Conservation (phyloP, 2,797 vertebrate genomes). For the Microchirus variegatus region DNA sequence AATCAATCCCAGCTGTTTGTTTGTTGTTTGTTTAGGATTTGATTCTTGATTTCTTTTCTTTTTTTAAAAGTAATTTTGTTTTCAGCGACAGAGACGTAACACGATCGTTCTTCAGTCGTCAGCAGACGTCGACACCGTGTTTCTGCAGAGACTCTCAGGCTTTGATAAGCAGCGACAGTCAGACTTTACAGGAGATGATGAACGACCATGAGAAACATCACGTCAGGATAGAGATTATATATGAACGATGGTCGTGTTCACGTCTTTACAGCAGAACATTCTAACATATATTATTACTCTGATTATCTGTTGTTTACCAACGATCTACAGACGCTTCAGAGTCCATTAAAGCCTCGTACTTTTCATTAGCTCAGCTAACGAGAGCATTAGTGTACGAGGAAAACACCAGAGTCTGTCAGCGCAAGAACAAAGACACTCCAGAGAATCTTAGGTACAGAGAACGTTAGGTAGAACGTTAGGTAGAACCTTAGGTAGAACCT, state of each 20-base stretch:
- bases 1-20: slow-evolving; percentile 28
- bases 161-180: slow-evolving; percentile 5
- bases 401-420: not conserved
- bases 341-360: slow-evolving; percentile 60
- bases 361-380: slow-evolving; percentile 64
- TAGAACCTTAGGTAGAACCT: too few species aligned
- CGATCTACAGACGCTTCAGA: slow-evolving; percentile 61
- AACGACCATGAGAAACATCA: slow-evolving; percentile 26
- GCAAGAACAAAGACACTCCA: not conserved
- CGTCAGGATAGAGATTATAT: slow-evolving; percentile 53
- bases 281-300: slow-evolving; percentile 64
- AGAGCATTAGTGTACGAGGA: slow-evolving; percentile 35
- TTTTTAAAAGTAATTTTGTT: slow-evolving; percentile 7
- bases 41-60: too few species aligned
- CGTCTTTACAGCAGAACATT: slow-evolving; percentile 49
- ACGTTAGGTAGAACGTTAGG: not conserved
- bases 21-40: slow-evolving; percentile 23
- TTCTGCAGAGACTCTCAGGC: slow-evolving; percentile 40
- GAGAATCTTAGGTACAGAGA: too few species aligned
- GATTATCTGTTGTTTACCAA: slow-evolving; percentile 73
- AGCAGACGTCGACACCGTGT: slow-evolving; percentile 52
- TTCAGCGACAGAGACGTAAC: slow-evolving; percentile 18
- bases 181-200: slow-evolving; percentile 15
- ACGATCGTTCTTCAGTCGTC: slow-evolving; percentile 44
- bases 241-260: slow-evolving; percentile 46